Evolutionary conservation across 1,140 invertebrate genomes (phyloP), one percentile per base, ranked within the genome.

Genomic region (Pygmarrhopalites habei): DNA sequence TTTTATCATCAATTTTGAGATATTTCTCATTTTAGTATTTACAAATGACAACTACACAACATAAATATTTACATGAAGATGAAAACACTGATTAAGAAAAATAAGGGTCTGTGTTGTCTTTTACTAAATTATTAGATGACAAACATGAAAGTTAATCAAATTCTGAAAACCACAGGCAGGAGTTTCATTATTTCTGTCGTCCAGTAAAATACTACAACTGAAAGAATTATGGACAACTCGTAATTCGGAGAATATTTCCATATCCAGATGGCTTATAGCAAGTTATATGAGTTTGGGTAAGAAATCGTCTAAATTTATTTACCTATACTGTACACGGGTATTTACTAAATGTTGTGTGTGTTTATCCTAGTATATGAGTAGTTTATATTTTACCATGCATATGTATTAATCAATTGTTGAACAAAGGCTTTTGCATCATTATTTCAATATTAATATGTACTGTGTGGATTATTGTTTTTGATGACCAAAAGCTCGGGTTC

Each of bases 221-320:
- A 55, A 21, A 21, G 51, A 55, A 23, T 7, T 55, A 7, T 32
- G 26, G 25, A 15, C 4, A 5, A 55, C 51, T 19, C 26, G 29
- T 28, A 55, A 55, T 55, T 55, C 51, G 3, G 29, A 55, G 14
- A 55, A 55, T 26, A 32, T 55, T 55, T 55, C 51, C 25, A 55
- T 55, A 12, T 28, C 29, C 14, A 21, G 51, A 10, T 55, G 51
- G 51, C 14, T 55, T 26, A 5, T 55, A 4, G 14, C 29, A 28
- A 28, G 14, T 7, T 55, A 55, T 26, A 28, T 55, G 12, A 55
- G 51, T 55, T 55, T 28, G 3, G 51, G 51, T 55, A 55, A 55
- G 14, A 15, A 14, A 10, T 10, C 10, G 7, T 32, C 23, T 29
- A 10, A 28, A 55, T 28, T 14, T 12, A 7, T 29, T 23, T 19